Evolutionary conservation across 2,797 vertebrate genomes (phyloP).

Genomic region (Leptodactylus fallax): DNA sequence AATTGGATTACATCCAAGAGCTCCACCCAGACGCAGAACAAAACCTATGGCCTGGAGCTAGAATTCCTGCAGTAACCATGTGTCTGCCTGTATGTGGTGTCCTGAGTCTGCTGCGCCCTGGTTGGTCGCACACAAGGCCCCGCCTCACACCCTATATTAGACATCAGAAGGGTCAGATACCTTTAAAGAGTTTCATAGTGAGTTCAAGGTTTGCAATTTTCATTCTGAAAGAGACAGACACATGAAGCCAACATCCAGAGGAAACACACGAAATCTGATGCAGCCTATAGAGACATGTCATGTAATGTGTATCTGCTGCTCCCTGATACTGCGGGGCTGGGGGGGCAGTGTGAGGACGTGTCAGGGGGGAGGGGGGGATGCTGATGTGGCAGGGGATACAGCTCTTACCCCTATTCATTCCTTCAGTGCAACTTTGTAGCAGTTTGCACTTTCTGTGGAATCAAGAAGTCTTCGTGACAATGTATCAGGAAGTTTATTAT

Average conservation of each 20-base stretch:
- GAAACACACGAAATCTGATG: constrained; percentile 28
- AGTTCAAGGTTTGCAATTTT: constrained; percentile 90
- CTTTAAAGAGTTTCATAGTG: constrained; percentile 88
- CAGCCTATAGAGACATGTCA: not conserved
- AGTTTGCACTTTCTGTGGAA: too few relatives aligned
- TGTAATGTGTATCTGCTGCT: too few relatives aligned
- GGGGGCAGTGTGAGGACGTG: not conserved
- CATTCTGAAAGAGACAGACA: constrained; percentile 98
- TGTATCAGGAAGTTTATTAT: constrained; percentile 2
- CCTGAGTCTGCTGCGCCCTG: not conserved
- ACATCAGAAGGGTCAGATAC: constrained; percentile 77
- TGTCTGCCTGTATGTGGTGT: not conserved
- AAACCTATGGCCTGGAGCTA: not conserved
- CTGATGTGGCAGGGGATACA: constrained; percentile 50
- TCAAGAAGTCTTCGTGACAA: not conserved
- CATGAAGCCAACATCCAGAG: constrained; percentile 76
- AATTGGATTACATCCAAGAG: not conserved
- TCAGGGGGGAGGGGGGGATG: constrained; percentile 26
- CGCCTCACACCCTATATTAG: not conserved
- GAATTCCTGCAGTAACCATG: not conserved
- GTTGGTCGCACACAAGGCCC: not conserved
- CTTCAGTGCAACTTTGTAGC: not conserved
- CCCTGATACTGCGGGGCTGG: too few relatives aligned
- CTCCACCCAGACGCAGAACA: constrained; percentile 33
- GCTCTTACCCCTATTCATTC: not conserved